Evolutionary conservation across 2,888 invertebrate species (phyloP), one percentile per base, ranked within the genome.

Genomic region (Blastobasis lacticolella): DNA sequence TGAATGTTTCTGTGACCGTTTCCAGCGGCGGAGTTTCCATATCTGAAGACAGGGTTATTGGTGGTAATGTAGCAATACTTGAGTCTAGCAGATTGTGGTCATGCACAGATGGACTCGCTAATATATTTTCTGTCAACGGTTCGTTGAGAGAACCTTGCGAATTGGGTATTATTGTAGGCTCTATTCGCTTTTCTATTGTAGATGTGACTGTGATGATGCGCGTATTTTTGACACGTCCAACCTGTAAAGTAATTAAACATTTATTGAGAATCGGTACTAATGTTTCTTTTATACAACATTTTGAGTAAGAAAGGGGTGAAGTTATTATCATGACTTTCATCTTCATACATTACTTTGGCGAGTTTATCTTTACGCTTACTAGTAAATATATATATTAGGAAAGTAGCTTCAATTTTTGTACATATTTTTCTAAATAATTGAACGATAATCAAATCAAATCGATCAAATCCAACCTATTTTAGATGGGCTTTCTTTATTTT

Each of bases 1-100:
- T 96, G 81, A 96, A 97, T 4, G 96, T 96, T 81, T 97, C 96
- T 0, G 95, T 96, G 45, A 95, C 88, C 0, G 96, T 96, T 85
- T 96, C 95, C 49, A 97, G 80, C 0, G 95, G 95, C 9, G 96
- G 95, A 0, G 96, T 96, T 75, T 94, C 94, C 73, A 92, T 92
- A 64, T 93, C 94, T 7, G 92, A 91, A 6, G 93, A 91, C 44
- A 95, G 82, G 54, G 92, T 92, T 56, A 97, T 91, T 0, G 95
- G 92, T 7, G 95, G 95, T 42, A 97, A 85, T 1, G 96, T 96
- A 7, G 94, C 95, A 51, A 96, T 91, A 64, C 94, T 94, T 9
- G 94, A 94, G 74, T 94, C 94, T 55, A 94, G 79, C 48, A 91
- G 83, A 61, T 90, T 83, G 51, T 91, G 89, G 57, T 93, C 93